Percentiles rank a stretch among this genome's conserved stretches.
Evolutionary conservation across 1,140 invertebrate species (phyloP).

Genomic region (Hycleus phaleratus): DNA sequence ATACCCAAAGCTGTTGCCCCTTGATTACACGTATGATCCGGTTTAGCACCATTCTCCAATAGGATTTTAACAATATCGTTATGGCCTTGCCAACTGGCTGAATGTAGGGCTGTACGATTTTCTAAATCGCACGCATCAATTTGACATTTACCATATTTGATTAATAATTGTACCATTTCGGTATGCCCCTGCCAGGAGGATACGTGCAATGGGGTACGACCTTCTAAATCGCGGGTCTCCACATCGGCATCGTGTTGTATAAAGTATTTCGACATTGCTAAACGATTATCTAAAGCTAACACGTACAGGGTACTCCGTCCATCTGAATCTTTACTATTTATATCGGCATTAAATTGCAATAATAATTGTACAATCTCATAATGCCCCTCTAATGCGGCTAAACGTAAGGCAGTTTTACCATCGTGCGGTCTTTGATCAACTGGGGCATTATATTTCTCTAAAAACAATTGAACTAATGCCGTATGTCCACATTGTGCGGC

Average conservation of each 20-base stretch:
- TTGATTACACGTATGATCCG: conserved; percentile 88
- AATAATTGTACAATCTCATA: conserved; percentile 72
- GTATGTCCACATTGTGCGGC: conserved; percentile 84
- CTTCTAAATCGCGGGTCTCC: conserved; percentile 83
- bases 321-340: conserved; percentile 86
- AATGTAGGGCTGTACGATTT: conserved; percentile 81
- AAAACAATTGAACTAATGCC: conserved; percentile 57
- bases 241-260: conserved; percentile 74
- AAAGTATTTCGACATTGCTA: conserved; percentile 76
- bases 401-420: conserved; percentile 86
- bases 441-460: conserved; percentile 67
- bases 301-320: conserved; percentile 87
- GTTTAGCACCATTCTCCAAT: conserved; percentile 66
- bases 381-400: conserved; percentile 81
- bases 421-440: conserved; percentile 88
- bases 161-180: conserved; percentile 81
- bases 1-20: conserved; percentile 88
- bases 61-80: conserved; percentile 74
- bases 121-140: conserved; percentile 88
- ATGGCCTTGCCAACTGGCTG: conserved; percentile 93
- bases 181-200: conserved; percentile 91
- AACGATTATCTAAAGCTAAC: conserved; percentile 81
- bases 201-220: conserved; percentile 85
- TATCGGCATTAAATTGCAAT: conserved; percentile 69
- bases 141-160: conserved; percentile 65